Evolutionary conservation across 2,797 vertebrate genomes (phyloP).

Genomic region (Notolabrus celidotus): DNA sequence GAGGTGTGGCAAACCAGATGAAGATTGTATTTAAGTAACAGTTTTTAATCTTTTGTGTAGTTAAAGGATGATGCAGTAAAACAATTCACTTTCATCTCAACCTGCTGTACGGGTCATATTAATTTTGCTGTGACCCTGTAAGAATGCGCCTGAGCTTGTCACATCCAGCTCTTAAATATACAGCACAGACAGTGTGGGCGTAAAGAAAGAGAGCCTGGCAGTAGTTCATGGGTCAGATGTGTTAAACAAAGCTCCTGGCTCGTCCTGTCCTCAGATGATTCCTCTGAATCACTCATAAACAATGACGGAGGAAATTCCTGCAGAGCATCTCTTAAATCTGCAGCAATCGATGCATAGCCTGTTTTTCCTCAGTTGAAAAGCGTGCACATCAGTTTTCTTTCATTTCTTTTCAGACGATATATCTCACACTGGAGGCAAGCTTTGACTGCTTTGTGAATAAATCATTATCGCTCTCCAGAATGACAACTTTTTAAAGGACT

Average conservation of each 20-base stretch:
- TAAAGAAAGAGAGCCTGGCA: not conserved
- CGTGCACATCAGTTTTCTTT: not conserved
- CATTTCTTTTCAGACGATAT: not conserved
- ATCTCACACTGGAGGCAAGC: not conserved
- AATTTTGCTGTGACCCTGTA: not conserved
- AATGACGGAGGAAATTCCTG: not conserved
- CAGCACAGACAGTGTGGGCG: not conserved
- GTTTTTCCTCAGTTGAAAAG: too few species aligned
- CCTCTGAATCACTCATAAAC: not conserved
- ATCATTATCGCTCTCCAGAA: not conserved
- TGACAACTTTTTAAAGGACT: not conserved
- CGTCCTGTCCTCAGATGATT: not conserved
- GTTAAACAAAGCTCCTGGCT: not conserved
- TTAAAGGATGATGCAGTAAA: not conserved
- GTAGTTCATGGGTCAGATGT: too few species aligned
- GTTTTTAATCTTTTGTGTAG: too few species aligned
- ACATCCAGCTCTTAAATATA: not conserved
- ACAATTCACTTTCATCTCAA: not conserved
- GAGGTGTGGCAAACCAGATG: too few species aligned
- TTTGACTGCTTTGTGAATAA: not conserved
- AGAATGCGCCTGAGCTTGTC: conserved; percentile 26
- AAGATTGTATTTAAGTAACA: too few species aligned
- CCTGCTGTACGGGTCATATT: not conserved
- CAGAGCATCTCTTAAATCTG: too few species aligned
- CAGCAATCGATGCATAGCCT: too few species aligned